Percentiles rank a stretch among this genome's conserved stretches.
Conservation (phyloP, 53 echinoderm and acorn worm genomes). For the Apostichopus leukothele region DNA sequence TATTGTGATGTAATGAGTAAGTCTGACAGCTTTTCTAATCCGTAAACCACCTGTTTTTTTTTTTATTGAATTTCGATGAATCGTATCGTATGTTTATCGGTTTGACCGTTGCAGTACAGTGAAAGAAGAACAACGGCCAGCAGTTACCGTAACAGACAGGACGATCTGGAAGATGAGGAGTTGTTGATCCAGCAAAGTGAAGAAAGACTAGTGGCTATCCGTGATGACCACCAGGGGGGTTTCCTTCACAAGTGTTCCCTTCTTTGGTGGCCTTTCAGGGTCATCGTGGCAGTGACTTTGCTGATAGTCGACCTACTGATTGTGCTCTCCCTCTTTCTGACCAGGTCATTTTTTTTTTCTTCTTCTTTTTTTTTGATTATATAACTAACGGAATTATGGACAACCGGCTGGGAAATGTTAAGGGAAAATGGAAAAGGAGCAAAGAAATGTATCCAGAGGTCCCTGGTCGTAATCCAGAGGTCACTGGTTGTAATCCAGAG, state of each 20-base stretch:
- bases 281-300: slow-evolving; percentile 57
- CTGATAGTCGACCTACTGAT: slow-evolving; percentile 55
- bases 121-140: slow-evolving; percentile 46
- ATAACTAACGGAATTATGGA: too few relatives aligned
- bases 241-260: slow-evolving; percentile 56
- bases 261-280: slow-evolving; percentile 79
- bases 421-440: too few relatives aligned
- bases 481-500: too few relatives aligned
- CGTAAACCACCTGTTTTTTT: too few relatives aligned
- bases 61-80: background rate
- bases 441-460: too few relatives aligned
- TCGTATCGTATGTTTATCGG: background rate
- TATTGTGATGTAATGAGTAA: too few relatives aligned
- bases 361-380: too few relatives aligned
- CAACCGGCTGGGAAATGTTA: too few relatives aligned
- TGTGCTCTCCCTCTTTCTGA: slow-evolving; percentile 63
- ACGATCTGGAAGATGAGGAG: slow-evolving; percentile 71
- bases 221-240: slow-evolving; percentile 21
- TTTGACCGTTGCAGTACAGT: slow-evolving; percentile 38
- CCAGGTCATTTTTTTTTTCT: slow-evolving; percentile 52
- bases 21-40: too few relatives aligned
- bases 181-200: slow-evolving; percentile 68
- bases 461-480: too few relatives aligned
- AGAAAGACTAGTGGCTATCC: slow-evolving; percentile 62
- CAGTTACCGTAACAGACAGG: slow-evolving; percentile 46